phyloP scores from a whole-genome alignment of 2,113 vertebrate genomes.

The Micronisus gabar region DNA sequence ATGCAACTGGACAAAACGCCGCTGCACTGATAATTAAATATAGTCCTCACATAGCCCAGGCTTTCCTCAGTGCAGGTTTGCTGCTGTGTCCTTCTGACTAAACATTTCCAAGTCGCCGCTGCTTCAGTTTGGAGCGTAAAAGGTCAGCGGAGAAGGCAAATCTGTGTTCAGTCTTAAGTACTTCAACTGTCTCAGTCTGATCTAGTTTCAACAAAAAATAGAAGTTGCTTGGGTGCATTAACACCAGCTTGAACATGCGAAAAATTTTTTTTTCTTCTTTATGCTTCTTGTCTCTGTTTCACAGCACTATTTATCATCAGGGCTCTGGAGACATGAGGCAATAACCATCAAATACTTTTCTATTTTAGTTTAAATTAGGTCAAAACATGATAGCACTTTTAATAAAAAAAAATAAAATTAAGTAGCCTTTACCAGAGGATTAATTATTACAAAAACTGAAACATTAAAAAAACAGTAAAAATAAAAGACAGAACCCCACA shows the following conservation, averaged over 20 bases:
- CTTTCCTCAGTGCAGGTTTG: not conserved
- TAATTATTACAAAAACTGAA: not conserved
- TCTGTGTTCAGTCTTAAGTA: not conserved
- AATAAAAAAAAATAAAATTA: not conserved
- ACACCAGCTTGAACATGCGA: not conserved
- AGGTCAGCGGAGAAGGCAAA: not conserved
- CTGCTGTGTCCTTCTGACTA: not conserved
- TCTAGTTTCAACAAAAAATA: not conserved
- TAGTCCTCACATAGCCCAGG: not conserved
- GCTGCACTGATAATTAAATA: not conserved
- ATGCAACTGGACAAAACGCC: accelerated
- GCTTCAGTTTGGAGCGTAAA: not conserved
- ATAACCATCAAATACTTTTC: not conserved
- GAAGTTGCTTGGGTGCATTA: not conserved
- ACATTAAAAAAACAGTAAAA: not conserved
- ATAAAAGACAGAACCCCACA: not conserved
- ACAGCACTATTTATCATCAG: not conserved
- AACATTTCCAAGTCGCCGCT: not conserved
- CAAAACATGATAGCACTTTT: not conserved
- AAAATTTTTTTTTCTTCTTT: not conserved
- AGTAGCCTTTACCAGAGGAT: not conserved
- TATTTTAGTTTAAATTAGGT: not conserved
- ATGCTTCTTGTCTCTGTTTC: not conserved
- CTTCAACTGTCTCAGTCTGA: not conserved
- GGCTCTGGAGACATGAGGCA: not conserved